Evolutionary conservation across 2,797 vertebrate species (phyloP), one percentile per base, ranked within the genome.

Genomic region (Mycteria americana): DNA sequence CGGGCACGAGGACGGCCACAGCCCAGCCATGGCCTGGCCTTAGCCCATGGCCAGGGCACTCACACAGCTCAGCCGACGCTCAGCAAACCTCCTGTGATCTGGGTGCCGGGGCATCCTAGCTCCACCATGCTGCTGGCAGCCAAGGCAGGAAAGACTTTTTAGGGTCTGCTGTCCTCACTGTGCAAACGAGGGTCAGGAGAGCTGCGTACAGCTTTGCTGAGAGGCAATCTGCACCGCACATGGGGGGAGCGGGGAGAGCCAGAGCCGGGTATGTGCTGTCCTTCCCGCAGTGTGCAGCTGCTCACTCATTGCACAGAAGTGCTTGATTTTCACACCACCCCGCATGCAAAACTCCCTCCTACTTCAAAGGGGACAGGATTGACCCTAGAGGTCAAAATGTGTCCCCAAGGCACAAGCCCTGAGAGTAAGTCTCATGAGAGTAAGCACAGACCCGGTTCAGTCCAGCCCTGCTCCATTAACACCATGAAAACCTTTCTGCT

Each of bases 401-500:
- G 54, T 86, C 93, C 90, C 63, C 51, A 85, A 9, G 93, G 91
- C 83, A 91, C 30, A 88, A 89, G 50, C 11, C 45, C 46, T 78
- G 67, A 65, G 41, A 80, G 13, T 50, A 69, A 60, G 63, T 54
- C 94, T 73, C 67, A 64, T 19, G 67, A 93, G 48, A 68, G 27
- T 67, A 93, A 91, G 48, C 28, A 63, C 43, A 94, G 70, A 94
- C 48, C 18, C 37, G 78, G 70, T 78, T 80, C 72, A 68, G 50
- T 37, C 37, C 70, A 82, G 56, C 45, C 41, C 17, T 51, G 51
- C 37, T 75, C 57, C 80, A 82, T 87, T 90, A 92, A 89, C 88
- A 93, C 78, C 92, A 85, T 18, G 31, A 76, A 93, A 95, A 95
- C 12, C n/a, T 74, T 96, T 90, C 74, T 75, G 75, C 56, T 87